Conservation (phyloP, 92 coral and sea anemone species). For the Hydrozoanthus gracilis region DNA sequence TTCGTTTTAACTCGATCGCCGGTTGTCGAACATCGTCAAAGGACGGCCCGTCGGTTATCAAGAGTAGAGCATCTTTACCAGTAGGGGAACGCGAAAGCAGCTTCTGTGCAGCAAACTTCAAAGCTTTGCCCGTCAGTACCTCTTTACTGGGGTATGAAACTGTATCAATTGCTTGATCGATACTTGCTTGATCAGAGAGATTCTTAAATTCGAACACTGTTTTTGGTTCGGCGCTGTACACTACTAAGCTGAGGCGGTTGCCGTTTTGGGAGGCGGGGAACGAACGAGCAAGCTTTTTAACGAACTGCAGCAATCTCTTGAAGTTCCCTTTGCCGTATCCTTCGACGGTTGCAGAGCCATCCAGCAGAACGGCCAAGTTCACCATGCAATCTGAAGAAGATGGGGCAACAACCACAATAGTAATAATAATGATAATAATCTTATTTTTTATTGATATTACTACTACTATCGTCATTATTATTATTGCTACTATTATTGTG, state of each 20-base stretch:
- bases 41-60: conserved; percentile 92
- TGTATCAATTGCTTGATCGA: conserved; percentile 91
- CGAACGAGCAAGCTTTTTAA: conserved; percentile 76
- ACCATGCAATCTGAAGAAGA: conserved; percentile 69
- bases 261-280: conserved; percentile 82
- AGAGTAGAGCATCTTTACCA: conserved; percentile 76
- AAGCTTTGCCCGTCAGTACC: conserved; percentile 80
- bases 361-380: conserved; percentile 91
- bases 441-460: too few relatives aligned
- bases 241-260: conserved; percentile 88
- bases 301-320: conserved; percentile 79
- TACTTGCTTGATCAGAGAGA: conserved; percentile 72
- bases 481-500: too few relatives aligned
- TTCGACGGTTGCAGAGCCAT: conserved; percentile 83
- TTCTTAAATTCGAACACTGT: conserved; percentile 84
- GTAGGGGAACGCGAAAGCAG: conserved; percentile 69
- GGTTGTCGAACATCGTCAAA: conserved; percentile 89
- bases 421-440: too few relatives aligned
- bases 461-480: too few relatives aligned
- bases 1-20: conserved; percentile 78
- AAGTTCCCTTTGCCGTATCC: conserved; percentile 67
- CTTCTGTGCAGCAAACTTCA: conserved; percentile 75
- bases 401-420: neutral
- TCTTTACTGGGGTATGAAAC: conserved; percentile 80
- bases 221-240: conserved; percentile 88